phyloP scores from a whole-genome alignment of 1,140 invertebrate species.

The Plectrocnemia conspersa region DNA sequence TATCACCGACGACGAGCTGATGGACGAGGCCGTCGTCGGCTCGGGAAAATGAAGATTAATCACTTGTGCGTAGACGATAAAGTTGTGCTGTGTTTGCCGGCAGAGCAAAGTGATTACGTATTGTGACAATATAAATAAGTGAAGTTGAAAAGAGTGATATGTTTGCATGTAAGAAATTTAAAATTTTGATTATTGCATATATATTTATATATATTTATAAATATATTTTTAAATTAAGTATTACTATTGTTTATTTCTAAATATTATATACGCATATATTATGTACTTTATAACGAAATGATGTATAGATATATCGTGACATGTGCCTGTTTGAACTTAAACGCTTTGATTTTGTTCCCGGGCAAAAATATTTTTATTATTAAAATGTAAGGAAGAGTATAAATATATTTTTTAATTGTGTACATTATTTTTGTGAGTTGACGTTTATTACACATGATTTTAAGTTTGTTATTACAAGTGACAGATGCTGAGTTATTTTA shows the following conservation, averaged over 20 bases:
- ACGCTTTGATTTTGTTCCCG: neutral
- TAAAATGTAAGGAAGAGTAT: constrained; percentile 2
- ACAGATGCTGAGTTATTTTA: no score
- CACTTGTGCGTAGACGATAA: constrained; percentile 14
- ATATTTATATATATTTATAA: constrained; percentile 5
- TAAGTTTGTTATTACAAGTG: no score
- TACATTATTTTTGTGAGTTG: constrained; percentile 6
- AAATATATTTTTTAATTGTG: constrained; percentile 8
- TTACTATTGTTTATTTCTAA: neutral
- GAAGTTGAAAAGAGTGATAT: no score
- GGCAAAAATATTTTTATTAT: neutral
- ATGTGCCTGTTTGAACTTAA: constrained; percentile 9
- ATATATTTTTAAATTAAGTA: neutral
- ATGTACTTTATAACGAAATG: neutral
- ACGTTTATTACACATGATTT: no score
- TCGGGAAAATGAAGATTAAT: constrained; percentile 50
- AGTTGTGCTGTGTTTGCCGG: no score
- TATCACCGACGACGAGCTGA: constrained; percentile 82
- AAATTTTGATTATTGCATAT: neutral
- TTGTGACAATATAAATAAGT: constrained; percentile 4
- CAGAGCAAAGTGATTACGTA: no score
- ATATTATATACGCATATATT: neutral
- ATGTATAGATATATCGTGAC: constrained; percentile 10
- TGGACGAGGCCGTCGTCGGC: constrained; percentile 80
- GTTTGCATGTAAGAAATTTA: neutral